phyloP scores from a whole-genome alignment of 1,140 invertebrate genomes.

The Eupeodes corollae region DNA sequence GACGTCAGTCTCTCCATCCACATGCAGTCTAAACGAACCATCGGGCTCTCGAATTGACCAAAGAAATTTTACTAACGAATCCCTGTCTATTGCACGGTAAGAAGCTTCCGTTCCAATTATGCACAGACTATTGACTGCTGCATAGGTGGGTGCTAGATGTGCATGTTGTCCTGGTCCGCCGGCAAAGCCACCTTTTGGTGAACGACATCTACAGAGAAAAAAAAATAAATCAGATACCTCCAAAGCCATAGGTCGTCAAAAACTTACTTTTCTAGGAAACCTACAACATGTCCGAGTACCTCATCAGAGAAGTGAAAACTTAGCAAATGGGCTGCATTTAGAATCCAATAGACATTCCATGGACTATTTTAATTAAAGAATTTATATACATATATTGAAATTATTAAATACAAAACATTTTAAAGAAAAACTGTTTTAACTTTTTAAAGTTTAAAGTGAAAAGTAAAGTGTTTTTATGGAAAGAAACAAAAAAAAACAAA shows the following conservation, averaged over 20 bases:
- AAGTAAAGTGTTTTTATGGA: too few relatives aligned
- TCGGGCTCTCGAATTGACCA: slow-evolving; percentile 64
- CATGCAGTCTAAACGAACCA: slow-evolving; percentile 85
- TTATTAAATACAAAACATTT: too few relatives aligned
- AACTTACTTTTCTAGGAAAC: slow-evolving; percentile 49
- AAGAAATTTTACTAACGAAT: slow-evolving; percentile 64
- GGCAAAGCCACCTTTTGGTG: slow-evolving; percentile 77
- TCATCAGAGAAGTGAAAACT: slow-evolving; percentile 56
- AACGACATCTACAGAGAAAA: slow-evolving; percentile 54
- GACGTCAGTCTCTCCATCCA: slow-evolving; percentile 90
- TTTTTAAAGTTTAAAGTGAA: too few relatives aligned
- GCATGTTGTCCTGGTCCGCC: slow-evolving; percentile 85
- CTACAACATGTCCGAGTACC: slow-evolving; percentile 52
- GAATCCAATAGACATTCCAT: slow-evolving; percentile 93
- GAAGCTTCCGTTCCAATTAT: slow-evolving; percentile 81
- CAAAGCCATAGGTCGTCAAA: too few relatives aligned
- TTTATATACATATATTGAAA: too few relatives aligned
- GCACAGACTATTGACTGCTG: slow-evolving; percentile 84
- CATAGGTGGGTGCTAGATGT: slow-evolving; percentile 94
- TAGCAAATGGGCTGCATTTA: slow-evolving; percentile 78
- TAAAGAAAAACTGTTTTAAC: too few relatives aligned
- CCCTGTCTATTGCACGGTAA: slow-evolving; percentile 72
- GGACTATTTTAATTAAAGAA: too few relatives aligned
- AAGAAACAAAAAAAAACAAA: too few relatives aligned
- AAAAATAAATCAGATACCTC: too few relatives aligned